Evolutionary conservation across 1,140 invertebrate species (phyloP).

Genomic region (Antheraea pernyi): DNA sequence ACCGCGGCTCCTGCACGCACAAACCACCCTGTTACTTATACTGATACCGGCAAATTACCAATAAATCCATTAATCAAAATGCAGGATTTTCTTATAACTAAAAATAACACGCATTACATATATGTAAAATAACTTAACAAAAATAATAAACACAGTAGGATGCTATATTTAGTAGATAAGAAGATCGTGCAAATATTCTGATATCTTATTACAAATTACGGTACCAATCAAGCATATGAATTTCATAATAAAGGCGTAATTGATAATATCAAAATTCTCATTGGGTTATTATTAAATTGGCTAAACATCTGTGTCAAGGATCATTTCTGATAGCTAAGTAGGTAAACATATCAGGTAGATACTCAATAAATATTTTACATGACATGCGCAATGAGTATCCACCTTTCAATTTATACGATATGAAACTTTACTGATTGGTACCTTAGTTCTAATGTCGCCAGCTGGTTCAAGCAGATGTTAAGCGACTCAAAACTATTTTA

Average conservation of each 20-base stretch:
- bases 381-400: constrained; percentile 6
- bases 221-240: neutral
- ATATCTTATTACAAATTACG: neutral
- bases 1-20: constrained; percentile 77
- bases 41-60: neutral
- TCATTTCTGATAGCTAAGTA: constrained; percentile 2
- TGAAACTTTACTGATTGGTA: neutral
- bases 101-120: neutral
- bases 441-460: constrained; percentile 28
- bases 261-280: neutral
- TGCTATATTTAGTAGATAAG: neutral
- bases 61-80: constrained; percentile 12
- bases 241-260: neutral
- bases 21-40: constrained; percentile 71
- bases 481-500: constrained; percentile 16
- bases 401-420: neutral
- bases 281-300: constrained; percentile 5
- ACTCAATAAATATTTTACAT: constrained; percentile 4
- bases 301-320: constrained; percentile 4
- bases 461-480: constrained; percentile 23
- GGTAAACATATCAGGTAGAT: constrained; percentile 6
- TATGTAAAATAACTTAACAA: neutral
- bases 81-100: constrained; percentile 30
- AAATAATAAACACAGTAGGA: neutral
- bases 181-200: constrained; percentile 3